phyloP scores from a whole-genome alignment of 2,113 vertebrate species.

The Festucalex cinctus region DNA sequence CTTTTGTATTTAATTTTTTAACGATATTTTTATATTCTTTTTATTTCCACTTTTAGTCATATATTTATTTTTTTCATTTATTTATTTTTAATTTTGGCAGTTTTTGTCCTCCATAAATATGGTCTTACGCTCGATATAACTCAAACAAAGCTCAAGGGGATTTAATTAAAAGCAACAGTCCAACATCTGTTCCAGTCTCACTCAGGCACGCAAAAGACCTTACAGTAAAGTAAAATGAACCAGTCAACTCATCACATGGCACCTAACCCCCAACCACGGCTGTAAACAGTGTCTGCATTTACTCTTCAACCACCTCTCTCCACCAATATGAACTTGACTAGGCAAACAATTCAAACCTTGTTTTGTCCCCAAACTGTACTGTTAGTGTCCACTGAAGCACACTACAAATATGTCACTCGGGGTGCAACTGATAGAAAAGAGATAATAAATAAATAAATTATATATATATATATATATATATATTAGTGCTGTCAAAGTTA shows the following conservation, averaged over 20 bases:
- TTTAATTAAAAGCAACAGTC: slow-evolving; percentile 79
- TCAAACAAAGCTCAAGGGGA: slow-evolving; percentile 72
- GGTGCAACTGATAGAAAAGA: too few relatives aligned
- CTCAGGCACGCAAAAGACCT: slow-evolving; percentile 59
- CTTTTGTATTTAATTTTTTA: too few relatives aligned
- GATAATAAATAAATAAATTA: too few relatives aligned
- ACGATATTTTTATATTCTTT: too few relatives aligned
- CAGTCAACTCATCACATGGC: slow-evolving; percentile 47
- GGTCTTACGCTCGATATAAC: slow-evolving; percentile 67
- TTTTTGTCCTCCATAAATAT: too few relatives aligned
- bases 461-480: too few relatives aligned
- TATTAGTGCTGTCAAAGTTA: too few relatives aligned
- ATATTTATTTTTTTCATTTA: too few relatives aligned
- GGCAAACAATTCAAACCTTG: slow-evolving; percentile 16
- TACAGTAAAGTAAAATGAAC: slow-evolving; percentile 62
- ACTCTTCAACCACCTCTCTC: neutral
- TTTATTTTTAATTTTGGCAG: too few relatives aligned
- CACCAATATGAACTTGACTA: slow-evolving; percentile 33
- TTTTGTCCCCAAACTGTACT: neutral
- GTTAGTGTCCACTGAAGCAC: neutral
- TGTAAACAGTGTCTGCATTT: neutral
- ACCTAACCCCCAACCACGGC: slow-evolving; percentile 13
- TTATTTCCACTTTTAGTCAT: too few relatives aligned
- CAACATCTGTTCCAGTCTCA: slow-evolving; percentile 71
- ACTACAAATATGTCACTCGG: too few relatives aligned